These are phyloP conservation scores for Lagria hirta DNA, from an alignment of 2,888 invertebrate genomes.

Conservation along the genomic window DNA sequence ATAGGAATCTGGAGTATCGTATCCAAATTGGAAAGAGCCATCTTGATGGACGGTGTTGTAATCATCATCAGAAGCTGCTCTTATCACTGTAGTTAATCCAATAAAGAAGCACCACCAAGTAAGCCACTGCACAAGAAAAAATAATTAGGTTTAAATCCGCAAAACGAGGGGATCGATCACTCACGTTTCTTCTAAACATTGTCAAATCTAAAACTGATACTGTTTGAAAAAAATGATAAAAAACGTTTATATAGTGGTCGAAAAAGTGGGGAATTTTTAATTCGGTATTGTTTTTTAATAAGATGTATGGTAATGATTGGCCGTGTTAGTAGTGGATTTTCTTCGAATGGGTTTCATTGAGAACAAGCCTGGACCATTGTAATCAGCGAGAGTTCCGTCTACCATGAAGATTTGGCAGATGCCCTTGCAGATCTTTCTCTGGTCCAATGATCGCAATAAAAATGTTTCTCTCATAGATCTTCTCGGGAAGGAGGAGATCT, in stretches of 20 bases:
- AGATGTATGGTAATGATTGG: slow-evolving; percentile 37
- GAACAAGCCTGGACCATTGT: slow-evolving; percentile 39
- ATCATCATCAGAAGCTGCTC: slow-evolving; percentile 53
- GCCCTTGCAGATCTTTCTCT: slow-evolving; percentile 48
- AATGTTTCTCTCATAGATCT: slow-evolving; percentile 16
- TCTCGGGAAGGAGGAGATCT: too few relatives aligned
- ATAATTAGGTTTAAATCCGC: slow-evolving; percentile 3
- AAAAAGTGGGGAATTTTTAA: slow-evolving; percentile 42
- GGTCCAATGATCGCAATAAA: slow-evolving; percentile 48
- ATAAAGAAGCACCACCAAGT: slow-evolving; percentile 31
- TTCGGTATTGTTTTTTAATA: slow-evolving; percentile 44
- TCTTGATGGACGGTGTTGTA: slow-evolving; percentile 69
- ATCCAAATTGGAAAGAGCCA: slow-evolving; percentile 75
- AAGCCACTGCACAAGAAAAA: slow-evolving; percentile 31
- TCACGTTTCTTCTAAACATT: slow-evolving; percentile 35
- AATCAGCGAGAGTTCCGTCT: slow-evolving; percentile 44
- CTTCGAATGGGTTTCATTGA: slow-evolving; percentile 31
- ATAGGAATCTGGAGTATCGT: slow-evolving; percentile 71
- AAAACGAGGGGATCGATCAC: slow-evolving; percentile 23
- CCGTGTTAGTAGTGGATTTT: slow-evolving; percentile 33
- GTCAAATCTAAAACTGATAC: slow-evolving; percentile 23
- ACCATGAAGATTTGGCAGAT: slow-evolving; percentile 52
- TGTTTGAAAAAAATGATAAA: slow-evolving; percentile 35
- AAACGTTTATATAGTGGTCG: slow-evolving; percentile 41
- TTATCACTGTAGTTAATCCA: slow-evolving; percentile 24